A percentile compares a stretch with the other conserved stretches of the same genome.
Evolutionary conservation across 2,797 vertebrate species (phyloP).

Genomic region (Syndactyla subalaris): DNA sequence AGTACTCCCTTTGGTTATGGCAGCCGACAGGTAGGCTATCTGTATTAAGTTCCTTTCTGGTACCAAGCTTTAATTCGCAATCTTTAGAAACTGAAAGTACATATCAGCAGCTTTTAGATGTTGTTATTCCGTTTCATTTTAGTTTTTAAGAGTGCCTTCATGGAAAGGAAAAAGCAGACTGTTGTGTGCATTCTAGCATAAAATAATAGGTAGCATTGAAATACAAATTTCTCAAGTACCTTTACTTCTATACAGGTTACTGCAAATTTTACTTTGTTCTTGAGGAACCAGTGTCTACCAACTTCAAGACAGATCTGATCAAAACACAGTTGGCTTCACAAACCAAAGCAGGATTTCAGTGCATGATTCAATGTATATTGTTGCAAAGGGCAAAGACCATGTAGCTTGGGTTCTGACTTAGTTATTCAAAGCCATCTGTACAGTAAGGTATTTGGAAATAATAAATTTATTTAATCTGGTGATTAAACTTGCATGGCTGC

Average conservation of each 20-base stretch:
- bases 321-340: not conserved
- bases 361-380: rapidly evolving
- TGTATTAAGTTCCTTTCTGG: not conserved
- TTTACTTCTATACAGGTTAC: not conserved
- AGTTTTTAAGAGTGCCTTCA: not conserved
- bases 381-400: not conserved
- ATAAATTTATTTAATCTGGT: not conserved
- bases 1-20: slow-evolving; percentile 92
- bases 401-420: not conserved
- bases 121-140: not conserved
- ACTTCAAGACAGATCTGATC: not conserved
- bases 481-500: not conserved
- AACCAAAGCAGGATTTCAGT: not conserved
- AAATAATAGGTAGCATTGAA: not conserved
- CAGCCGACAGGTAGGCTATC: slow-evolving; percentile 82
- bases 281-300: not conserved
- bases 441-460: not conserved
- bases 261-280: not conserved
- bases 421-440: not conserved
- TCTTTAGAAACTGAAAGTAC: not conserved
- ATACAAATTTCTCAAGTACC: not conserved
- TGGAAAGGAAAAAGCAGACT: not conserved
- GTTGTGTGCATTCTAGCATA: not conserved
- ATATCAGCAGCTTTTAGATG: not conserved
- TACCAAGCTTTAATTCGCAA: not conserved